phyloP scores from a whole-genome alignment of 2,113 vertebrate species.

The Lynx canadensis region DNA sequence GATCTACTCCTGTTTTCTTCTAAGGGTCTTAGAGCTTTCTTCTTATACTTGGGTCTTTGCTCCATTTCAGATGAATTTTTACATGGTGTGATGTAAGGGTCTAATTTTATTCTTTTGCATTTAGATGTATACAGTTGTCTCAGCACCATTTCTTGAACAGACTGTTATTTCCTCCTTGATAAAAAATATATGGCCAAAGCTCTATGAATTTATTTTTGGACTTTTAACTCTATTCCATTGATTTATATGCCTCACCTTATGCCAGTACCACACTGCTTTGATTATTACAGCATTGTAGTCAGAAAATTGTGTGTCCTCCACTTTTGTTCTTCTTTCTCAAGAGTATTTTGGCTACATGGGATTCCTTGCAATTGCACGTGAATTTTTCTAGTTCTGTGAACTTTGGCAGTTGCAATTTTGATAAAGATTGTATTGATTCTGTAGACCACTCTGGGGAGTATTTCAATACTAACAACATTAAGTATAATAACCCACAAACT shows the following conservation, averaged over 20 bases:
- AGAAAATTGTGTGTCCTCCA: not conserved
- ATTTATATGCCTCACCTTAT: not conserved
- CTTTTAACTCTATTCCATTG: not conserved
- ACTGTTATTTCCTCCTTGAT: not conserved
- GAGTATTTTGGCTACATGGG: not conserved
- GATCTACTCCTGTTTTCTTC: not conserved
- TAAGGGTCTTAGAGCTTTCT: not conserved
- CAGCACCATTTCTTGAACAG: not conserved
- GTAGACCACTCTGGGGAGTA: not conserved
- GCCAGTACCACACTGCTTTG: not conserved
- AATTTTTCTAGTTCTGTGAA: not conserved
- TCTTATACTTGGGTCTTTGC: not conserved
- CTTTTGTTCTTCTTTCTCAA: not conserved
- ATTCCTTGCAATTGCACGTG: not conserved
- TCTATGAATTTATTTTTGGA: not conserved
- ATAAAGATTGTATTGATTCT: not conserved
- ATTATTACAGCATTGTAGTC: not conserved
- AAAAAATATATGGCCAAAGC: not conserved
- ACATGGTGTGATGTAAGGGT: not conserved
- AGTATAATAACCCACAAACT: not conserved
- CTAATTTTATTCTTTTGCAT: not conserved
- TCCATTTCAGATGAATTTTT: not conserved
- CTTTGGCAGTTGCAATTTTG: not conserved
- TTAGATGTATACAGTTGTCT: not conserved
- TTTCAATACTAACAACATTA: not conserved